A percentile compares a stretch with the other conserved stretches of the same genome.
phyloP scores from a whole-genome alignment of 2,113 vertebrate genomes.

The Meriones unguiculatus region DNA sequence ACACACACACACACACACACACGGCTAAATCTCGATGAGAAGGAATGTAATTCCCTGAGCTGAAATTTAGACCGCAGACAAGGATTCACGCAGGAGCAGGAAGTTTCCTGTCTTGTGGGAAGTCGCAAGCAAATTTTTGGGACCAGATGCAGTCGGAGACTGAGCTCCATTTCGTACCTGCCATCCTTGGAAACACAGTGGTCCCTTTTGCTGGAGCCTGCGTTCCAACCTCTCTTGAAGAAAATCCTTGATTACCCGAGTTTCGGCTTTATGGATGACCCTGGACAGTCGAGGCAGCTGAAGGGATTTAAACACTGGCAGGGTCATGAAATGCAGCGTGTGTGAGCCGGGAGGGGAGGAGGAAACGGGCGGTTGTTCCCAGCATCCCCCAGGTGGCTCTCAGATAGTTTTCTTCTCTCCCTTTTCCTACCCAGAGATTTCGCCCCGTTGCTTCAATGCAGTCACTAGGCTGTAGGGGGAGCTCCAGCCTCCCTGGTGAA shows the following conservation, averaged over 20 bases:
- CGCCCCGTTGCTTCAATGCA: not conserved
- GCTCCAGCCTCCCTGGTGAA: constrained; percentile 6
- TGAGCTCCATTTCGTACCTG: constrained; percentile 4
- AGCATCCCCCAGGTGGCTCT: not conserved
- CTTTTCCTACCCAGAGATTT: not conserved
- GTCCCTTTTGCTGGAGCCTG: constrained; percentile 23
- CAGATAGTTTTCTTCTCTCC: not conserved
- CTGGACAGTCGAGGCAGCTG: constrained; percentile 34
- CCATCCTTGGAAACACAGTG: not conserved
- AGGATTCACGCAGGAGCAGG: constrained; percentile 44
- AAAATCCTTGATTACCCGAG: constrained; percentile 30
- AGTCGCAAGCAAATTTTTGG: constrained; percentile 14
- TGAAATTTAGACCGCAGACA: constrained; percentile 40
- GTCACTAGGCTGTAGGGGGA: constrained; percentile 23
- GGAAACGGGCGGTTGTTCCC: not conserved
- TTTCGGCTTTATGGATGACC: constrained; percentile 50
- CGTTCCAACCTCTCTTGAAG: constrained; percentile 1
- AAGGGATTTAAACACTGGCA: constrained; percentile 62
- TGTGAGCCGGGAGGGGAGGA: not conserved
- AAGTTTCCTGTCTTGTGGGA: not conserved
- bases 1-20: not conserved
- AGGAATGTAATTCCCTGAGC: constrained; percentile 20
- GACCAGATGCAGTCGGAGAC: not conserved
- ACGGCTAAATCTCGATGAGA: constrained; percentile 2
- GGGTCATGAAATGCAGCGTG: constrained; percentile 37